Conservation (phyloP, 2,888 invertebrate species). For the Sinhomidia bicolor region DNA sequence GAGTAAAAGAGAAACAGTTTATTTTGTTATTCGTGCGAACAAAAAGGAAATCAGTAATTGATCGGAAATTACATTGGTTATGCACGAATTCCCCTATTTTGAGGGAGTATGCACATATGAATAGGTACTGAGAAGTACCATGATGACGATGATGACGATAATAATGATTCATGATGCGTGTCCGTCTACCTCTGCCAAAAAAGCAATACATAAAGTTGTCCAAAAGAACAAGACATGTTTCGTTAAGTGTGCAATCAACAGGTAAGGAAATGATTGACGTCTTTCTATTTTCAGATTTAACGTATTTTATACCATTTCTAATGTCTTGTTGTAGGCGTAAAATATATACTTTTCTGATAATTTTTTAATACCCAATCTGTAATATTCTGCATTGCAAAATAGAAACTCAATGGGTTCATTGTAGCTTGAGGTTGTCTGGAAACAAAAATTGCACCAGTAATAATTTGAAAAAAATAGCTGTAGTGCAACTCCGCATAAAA, state of each 20-base stretch:
- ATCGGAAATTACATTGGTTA: slow-evolving; percentile 80
- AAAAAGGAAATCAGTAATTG: slow-evolving; percentile 79
- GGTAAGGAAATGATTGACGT: slow-evolving; percentile 50
- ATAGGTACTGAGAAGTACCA: too few species aligned
- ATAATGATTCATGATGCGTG: slow-evolving; percentile 36
- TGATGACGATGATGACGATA: neutral
- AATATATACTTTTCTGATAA: too few species aligned
- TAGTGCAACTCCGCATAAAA: too few species aligned
- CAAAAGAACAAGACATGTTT: neutral
- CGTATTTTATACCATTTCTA: neutral
- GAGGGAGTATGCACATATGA: neutral
- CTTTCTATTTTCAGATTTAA: neutral
- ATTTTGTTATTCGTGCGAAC: slow-evolving; percentile 41
- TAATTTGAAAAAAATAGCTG: too few species aligned
- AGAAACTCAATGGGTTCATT: too few species aligned
- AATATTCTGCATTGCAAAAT: too few species aligned
- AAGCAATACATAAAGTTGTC: too few species aligned
- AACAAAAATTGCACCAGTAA: too few species aligned
- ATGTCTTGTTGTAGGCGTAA: too few species aligned
- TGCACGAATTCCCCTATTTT: slow-evolving; percentile 77
- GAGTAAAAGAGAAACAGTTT: slow-evolving; percentile 37
- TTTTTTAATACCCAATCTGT: too few species aligned
- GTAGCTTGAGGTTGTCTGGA: too few species aligned
- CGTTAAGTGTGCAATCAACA: neutral
- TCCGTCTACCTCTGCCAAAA: neutral